These are phyloP conservation scores for Blera fallax DNA, from an alignment of 2,888 invertebrate genomes.

Conservation along the genomic window DNA sequence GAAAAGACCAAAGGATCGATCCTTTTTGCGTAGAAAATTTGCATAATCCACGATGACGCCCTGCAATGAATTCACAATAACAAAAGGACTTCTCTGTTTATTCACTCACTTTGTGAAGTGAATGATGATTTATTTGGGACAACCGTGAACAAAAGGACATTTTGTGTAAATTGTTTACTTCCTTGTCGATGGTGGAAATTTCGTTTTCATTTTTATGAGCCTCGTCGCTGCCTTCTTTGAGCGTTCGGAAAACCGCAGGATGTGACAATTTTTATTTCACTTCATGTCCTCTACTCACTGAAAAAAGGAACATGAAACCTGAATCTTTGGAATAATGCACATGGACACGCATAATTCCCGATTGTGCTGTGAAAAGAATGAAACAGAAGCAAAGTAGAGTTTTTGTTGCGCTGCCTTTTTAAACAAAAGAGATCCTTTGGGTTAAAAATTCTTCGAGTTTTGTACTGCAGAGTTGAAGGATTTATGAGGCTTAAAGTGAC, in stretches of 20 bases:
- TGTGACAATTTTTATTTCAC: conserved; percentile 32
- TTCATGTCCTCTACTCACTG: background rate
- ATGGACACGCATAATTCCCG: conserved; percentile 52
- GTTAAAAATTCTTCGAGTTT: conserved; percentile 21
- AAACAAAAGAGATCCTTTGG: conserved; percentile 31
- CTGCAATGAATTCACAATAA: conserved; percentile 2
- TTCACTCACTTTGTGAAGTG: conserved; percentile 8
- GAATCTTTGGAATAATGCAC: conserved; percentile 45
- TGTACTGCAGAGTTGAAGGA: conserved; percentile 44
- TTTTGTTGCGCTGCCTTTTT: conserved; percentile 5
- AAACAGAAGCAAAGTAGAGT: conserved; percentile 45
- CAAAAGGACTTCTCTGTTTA: conserved; percentile 15
- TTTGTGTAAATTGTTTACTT: conserved; percentile 12
- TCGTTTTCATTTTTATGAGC: conserved; percentile 45
- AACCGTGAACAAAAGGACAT: conserved; percentile 39
- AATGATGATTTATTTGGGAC: conserved; percentile 38
- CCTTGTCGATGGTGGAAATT: conserved; percentile 31
- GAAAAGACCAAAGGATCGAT: background rate
- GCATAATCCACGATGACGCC: conserved; percentile 52
- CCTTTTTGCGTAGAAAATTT: conserved; percentile 39
- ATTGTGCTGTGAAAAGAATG: background rate
- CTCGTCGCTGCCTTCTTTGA: background rate
- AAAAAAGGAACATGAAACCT: background rate
- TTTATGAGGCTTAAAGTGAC: conserved; percentile 53
- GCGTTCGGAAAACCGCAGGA: conserved; percentile 50